phyloP scores from a whole-genome alignment of 2,113 vertebrate species.

The Ascaphus truei region DNA sequence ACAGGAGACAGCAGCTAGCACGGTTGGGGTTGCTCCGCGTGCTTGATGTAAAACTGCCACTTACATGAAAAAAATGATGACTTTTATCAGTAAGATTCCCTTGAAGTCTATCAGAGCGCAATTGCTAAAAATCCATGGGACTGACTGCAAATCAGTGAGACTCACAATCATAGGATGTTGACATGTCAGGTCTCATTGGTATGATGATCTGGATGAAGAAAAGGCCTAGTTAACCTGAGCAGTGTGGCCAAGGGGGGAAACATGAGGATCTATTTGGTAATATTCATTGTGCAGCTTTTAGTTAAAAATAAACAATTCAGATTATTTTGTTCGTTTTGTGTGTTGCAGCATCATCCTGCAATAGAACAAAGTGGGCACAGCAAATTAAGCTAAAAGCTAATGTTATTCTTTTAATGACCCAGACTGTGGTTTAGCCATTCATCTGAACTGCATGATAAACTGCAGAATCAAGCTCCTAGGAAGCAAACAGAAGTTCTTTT shows the following conservation, averaged over 20 bases:
- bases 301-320: constrained; percentile 52
- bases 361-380: constrained; percentile 25
- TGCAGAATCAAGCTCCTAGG: constrained; percentile 44
- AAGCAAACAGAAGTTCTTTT: constrained; percentile 52
- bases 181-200: too few relatives aligned
- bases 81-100: too few relatives aligned
- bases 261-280: constrained; percentile 42
- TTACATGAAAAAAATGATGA: too few relatives aligned
- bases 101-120: too few relatives aligned
- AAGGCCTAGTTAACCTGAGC: constrained; percentile 50
- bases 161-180: too few relatives aligned
- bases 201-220: too few relatives aligned
- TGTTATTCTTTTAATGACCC: constrained; percentile 44
- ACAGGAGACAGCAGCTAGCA: too few relatives aligned
- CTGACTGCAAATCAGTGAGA: too few relatives aligned
- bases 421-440: constrained; percentile 39
- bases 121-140: too few relatives aligned
- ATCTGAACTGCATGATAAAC: constrained; percentile 53
- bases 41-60: too few relatives aligned
- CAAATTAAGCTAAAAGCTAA: constrained; percentile 40
- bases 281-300: constrained; percentile 48
- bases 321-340: constrained; percentile 37
- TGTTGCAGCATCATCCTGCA: constrained; percentile 27
- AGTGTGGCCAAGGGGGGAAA: constrained; percentile 43
- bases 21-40: too few relatives aligned